These are phyloP conservation scores for Anolis apletophallus DNA, from an alignment of 2,797 vertebrate genomes.

Conservation along the genomic window DNA sequence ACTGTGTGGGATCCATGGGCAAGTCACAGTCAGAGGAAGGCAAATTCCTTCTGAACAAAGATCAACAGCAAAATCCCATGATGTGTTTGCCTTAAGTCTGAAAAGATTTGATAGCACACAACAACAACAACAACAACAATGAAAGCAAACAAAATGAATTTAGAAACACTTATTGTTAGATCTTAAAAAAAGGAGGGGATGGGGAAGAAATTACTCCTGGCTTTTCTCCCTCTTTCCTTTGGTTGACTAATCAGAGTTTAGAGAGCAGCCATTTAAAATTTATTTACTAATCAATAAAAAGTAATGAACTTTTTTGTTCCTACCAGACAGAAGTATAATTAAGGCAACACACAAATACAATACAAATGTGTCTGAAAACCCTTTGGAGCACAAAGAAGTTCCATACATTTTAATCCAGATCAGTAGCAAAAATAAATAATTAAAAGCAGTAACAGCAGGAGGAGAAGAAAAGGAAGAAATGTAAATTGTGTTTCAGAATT, in stretches of 20 bases:
- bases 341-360: conserved; percentile 34
- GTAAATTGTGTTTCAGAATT: not conserved
- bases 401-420: conserved; percentile 43
- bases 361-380: conserved; percentile 31
- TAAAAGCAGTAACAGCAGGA: not conserved
- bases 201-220: not conserved
- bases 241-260: conserved; percentile 4
- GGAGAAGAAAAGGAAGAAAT: not conserved
- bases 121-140: too few species aligned
- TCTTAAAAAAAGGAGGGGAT: not conserved
- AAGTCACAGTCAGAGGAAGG: too few species aligned
- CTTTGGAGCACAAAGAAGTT: conserved; percentile 31
- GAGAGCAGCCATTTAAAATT: conserved; percentile 10
- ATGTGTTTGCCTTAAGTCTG: too few species aligned
- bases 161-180: not conserved
- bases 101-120: too few species aligned
- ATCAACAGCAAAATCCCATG: too few species aligned
- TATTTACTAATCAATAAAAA: conserved; percentile 30
- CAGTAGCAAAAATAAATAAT: not conserved
- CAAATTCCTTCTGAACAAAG: too few species aligned
- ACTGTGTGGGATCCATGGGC: too few species aligned
- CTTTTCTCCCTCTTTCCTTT: conserved; percentile 19
- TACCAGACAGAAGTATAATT: conserved; percentile 46
- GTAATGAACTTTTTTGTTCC: conserved; percentile 29
- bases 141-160: conserved; percentile 2